These are phyloP conservation scores for Bactericera cockerelli DNA, from an alignment of 1,140 invertebrate species.

Conservation along the genomic window DNA sequence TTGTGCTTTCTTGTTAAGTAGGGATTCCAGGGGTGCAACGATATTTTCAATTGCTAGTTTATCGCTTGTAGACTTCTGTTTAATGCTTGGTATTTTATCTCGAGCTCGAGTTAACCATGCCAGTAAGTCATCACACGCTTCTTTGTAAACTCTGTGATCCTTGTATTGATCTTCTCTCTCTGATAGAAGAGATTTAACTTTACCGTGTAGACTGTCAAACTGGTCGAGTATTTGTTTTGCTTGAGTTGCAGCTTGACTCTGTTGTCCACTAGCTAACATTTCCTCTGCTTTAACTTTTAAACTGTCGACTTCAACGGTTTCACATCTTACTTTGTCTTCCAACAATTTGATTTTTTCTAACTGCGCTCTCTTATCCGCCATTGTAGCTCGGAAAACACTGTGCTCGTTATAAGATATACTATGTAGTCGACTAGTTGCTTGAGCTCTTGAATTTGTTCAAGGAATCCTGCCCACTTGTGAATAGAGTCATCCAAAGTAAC, in stretches of 20 bases:
- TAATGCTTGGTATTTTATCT: constrained; percentile 74
- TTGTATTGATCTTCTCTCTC: constrained; percentile 73
- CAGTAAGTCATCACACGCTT: constrained; percentile 73
- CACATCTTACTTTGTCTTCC: constrained; percentile 76
- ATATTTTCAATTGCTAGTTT: constrained; percentile 76
- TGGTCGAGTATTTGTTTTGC: constrained; percentile 68
- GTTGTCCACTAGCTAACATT: constrained; percentile 69
- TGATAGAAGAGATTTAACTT: constrained; percentile 51
- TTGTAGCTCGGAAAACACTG: constrained; percentile 54
- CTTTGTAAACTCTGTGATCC: constrained; percentile 74
- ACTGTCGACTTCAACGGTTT: constrained; percentile 82
- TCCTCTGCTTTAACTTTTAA: constrained; percentile 73
- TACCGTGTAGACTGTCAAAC: constrained; percentile 54
- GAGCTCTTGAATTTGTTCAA: constrained; percentile 72
- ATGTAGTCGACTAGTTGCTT: constrained; percentile 67
- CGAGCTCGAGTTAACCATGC: constrained; percentile 68
- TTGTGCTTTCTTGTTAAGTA: constrained; percentile 79
- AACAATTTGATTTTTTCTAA: constrained; percentile 68
- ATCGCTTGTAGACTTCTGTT: constrained; percentile 67
- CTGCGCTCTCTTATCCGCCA: constrained; percentile 70
- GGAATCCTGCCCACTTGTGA: constrained; percentile 72
- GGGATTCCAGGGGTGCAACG: constrained; percentile 64
- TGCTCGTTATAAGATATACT: constrained; percentile 50
- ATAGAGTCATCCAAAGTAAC: constrained; percentile 73
- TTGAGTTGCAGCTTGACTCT: constrained; percentile 62